Evolutionary conservation across 2,888 invertebrate genomes (phyloP).

Genomic region (Zhuqinia jingwanae): DNA sequence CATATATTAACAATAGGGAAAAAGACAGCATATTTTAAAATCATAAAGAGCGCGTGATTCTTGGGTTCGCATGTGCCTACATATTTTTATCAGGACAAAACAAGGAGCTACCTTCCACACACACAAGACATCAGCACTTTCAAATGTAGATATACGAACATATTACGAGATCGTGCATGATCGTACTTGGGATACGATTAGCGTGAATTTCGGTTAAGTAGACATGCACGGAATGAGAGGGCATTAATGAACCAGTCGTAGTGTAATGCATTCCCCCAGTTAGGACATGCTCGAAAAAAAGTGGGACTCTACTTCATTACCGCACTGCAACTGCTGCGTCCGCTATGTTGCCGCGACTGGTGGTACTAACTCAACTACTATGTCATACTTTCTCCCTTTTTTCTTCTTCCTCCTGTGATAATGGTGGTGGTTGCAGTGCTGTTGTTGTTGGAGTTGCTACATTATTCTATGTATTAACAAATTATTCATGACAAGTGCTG

Average conservation of each 20-base stretch:
- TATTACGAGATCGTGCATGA: no score
- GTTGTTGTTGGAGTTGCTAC: conserved; percentile 19
- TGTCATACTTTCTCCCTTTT: background rate
- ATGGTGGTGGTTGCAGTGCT: background rate
- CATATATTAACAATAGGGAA: no score
- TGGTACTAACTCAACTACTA: conserved; percentile 27
- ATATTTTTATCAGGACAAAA: background rate
- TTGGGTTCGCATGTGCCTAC: conserved; percentile 3
- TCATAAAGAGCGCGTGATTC: conserved; percentile 1
- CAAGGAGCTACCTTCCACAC: no score
- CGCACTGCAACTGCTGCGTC: conserved; percentile 45
- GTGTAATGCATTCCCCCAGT: conserved; percentile 51
- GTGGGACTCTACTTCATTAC: conserved; percentile 63
- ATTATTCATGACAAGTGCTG: conserved; percentile 71
- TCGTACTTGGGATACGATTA: conserved; percentile 23
- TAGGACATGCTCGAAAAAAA: conserved; percentile 56
- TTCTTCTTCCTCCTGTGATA: conserved; percentile 16
- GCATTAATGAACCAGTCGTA: conserved; percentile 64
- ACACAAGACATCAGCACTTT: no score
- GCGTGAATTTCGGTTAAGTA: conserved; percentile 52
- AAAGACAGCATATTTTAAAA: background rate
- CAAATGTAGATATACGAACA: no score
- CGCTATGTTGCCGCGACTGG: conserved; percentile 33
- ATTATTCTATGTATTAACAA: conserved; percentile 41
- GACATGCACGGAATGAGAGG: conserved; percentile 44